Evolutionary conservation across 2,797 vertebrate genomes (phyloP).

Genomic region (Orientallactaga sibirica): DNA sequence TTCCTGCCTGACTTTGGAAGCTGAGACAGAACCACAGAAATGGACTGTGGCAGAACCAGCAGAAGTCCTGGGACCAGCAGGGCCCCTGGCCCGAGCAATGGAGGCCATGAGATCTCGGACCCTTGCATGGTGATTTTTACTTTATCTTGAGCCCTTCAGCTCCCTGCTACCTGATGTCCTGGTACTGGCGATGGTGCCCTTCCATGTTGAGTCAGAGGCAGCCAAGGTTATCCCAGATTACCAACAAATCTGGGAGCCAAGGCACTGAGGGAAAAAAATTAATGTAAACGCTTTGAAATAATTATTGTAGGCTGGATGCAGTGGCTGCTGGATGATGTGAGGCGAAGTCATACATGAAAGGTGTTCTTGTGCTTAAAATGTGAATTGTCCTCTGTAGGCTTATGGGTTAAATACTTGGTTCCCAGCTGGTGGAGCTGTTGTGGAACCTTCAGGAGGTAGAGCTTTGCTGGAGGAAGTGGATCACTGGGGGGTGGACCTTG

Average conservation of each 20-base stretch:
- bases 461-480: too few relatives aligned
- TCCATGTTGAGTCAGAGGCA: neutral
- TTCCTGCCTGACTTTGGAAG: neutral
- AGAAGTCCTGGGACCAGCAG: neutral
- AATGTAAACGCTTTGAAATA: neutral
- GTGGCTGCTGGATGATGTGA: too few relatives aligned
- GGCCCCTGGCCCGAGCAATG: too few relatives aligned
- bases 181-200: rapidly evolving
- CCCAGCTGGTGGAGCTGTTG: neutral
- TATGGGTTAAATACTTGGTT: neutral
- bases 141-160: neutral
- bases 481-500: neutral
- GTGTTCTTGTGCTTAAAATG: neutral
- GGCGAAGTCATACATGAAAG: too few relatives aligned
- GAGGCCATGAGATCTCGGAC: rapidly evolving
- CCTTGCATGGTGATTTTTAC: neutral
- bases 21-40: neutral
- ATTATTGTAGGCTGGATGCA: neutral
- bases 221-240: neutral
- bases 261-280: neutral
- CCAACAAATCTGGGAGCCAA: neutral
- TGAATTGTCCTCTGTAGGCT: neutral
- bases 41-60: too few relatives aligned
- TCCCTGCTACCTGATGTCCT: neutral
- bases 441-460: neutral